Conservation (phyloP, 2,797 vertebrate genomes). For the Huso huso region DNA sequence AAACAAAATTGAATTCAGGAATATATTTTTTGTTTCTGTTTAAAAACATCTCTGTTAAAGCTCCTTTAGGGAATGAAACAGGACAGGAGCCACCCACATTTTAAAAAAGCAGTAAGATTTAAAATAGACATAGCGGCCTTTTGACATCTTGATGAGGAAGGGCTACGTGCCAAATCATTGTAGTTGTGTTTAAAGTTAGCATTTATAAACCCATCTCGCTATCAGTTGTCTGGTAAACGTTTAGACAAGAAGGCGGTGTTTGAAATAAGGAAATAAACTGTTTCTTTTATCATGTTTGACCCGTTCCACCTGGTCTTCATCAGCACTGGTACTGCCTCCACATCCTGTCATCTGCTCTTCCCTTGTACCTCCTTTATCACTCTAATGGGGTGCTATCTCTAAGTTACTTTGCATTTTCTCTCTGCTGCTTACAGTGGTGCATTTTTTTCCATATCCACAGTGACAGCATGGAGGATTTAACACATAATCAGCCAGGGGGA, state of each 20-base stretch:
- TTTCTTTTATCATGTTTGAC: slow-evolving; percentile 55
- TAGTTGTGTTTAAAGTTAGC: slow-evolving; percentile 30
- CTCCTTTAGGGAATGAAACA: no score
- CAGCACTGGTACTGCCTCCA: slow-evolving; percentile 50
- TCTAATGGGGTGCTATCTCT: slow-evolving; percentile 64
- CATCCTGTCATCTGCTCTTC: slow-evolving; percentile 58
- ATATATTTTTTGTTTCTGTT: no score
- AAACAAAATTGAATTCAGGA: no score
- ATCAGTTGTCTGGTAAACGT: slow-evolving; percentile 40
- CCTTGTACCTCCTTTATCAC: slow-evolving; percentile 60
- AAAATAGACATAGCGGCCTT: no score
- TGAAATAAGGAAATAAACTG: slow-evolving; percentile 52
- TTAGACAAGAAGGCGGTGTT: slow-evolving; percentile 38
- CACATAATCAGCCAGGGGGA: slow-evolving; percentile 51
- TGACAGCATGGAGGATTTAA: slow-evolving; percentile 56
- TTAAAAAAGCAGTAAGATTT: no score
- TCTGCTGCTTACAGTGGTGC: slow-evolving; percentile 41
- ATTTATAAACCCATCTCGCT: slow-evolving; percentile 48
- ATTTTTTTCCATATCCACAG: slow-evolving; percentile 57
- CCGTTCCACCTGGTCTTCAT: slow-evolving; percentile 65
- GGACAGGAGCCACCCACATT: no score
- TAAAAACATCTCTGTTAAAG: no score
- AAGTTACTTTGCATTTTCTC: slow-evolving; percentile 36
- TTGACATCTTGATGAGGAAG: not conserved
- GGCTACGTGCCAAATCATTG: not conserved